Evolutionary conservation across 2,797 vertebrate genomes (phyloP).

Genomic region (Gallinago nigripennis): DNA sequence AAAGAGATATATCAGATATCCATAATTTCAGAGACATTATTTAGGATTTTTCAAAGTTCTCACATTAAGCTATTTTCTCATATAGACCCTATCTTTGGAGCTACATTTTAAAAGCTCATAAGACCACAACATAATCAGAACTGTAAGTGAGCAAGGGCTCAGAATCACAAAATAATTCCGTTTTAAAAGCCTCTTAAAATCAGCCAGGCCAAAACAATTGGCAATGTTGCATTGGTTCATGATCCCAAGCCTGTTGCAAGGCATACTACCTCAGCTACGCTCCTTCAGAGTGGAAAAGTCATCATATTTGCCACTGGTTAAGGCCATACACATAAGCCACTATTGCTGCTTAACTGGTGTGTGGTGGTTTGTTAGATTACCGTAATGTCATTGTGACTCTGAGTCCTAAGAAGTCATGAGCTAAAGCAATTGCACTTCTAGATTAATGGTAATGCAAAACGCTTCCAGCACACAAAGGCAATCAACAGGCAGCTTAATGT

Average conservation of each 20-base stretch:
- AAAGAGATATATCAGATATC: constrained; percentile 36
- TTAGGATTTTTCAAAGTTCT: constrained; percentile 38
- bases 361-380: neutral
- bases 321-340: neutral
- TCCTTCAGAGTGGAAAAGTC: neutral
- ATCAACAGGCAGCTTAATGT: neutral
- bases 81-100: neutral
- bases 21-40: constrained; percentile 20
- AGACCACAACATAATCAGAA: neutral
- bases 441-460: neutral
- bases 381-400: neutral
- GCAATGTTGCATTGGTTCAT: neutral
- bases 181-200: constrained; percentile 4
- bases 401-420: neutral
- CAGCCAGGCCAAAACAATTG: neutral
- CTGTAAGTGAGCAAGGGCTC: neutral
- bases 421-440: neutral
- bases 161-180: neutral
- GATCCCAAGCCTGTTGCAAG: neutral
- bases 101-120: neutral
- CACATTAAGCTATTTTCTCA: neutral
- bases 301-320: neutral
- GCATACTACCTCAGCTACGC: neutral
- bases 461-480: neutral
- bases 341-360: neutral